A percentile compares a stretch with the other conserved stretches of the same genome.
Evolutionary conservation across 2,888 invertebrate species (phyloP).

Genomic region (Sturmia bella): DNA sequence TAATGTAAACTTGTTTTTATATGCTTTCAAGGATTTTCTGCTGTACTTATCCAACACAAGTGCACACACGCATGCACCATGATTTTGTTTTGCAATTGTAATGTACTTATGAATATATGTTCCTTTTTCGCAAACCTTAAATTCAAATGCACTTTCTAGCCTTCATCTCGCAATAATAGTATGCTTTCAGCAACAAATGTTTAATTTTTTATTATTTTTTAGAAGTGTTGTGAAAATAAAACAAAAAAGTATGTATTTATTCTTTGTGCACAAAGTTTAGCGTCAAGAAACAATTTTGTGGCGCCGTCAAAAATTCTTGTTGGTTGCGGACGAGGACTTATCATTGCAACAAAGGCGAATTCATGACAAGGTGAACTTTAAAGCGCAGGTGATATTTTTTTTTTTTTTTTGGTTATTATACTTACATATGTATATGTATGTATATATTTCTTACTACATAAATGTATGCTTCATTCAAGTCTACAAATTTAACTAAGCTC

Average conservation of each 20-base stretch:
- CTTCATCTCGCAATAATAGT: neutral
- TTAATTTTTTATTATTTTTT: conserved; percentile 43
- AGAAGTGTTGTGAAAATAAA: conserved; percentile 60
- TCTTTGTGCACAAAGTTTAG: conserved; percentile 31
- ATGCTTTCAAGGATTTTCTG: conserved; percentile 46
- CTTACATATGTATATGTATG: neutral
- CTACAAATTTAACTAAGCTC: too few species aligned
- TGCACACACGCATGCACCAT: conserved; percentile 58
- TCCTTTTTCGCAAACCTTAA: conserved; percentile 28
- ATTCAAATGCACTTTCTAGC: neutral
- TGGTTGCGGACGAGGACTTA: neutral
- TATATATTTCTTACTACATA: too few species aligned
- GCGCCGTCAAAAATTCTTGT: neutral
- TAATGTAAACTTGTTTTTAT: neutral
- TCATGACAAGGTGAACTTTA: too few species aligned
- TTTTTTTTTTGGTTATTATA: too few species aligned
- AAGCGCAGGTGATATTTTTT: too few species aligned
- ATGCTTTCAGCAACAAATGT: conserved; percentile 23
- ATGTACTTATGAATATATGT: neutral
- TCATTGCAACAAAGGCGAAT: neutral
- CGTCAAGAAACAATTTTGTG: neutral
- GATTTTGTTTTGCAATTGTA: conserved; percentile 31
- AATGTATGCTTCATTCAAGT: too few species aligned
- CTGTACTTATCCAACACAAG: conserved; percentile 40
- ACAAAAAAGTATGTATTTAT: conserved; percentile 62